These are phyloP conservation scores for Neosalanx taihuensis DNA, from an alignment of 2,797 vertebrate species.

Conservation along the genomic window DNA sequence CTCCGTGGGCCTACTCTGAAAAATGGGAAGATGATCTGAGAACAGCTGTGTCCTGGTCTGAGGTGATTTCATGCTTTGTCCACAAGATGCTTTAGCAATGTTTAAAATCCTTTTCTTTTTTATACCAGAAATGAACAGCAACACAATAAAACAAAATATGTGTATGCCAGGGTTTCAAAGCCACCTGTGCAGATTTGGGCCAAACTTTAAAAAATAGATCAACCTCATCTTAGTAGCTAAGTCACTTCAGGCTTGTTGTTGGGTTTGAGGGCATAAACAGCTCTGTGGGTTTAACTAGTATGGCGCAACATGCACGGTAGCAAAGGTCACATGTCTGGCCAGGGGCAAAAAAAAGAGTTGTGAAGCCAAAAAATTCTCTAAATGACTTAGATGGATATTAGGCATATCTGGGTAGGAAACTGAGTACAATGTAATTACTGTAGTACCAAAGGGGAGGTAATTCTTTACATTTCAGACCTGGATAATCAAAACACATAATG, in stretches of 20 bases:
- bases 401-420: background rate
- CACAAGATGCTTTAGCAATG: too few relatives aligned
- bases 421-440: background rate
- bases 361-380: background rate
- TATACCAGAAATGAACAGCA: too few relatives aligned
- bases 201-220: too few relatives aligned
- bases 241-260: background rate
- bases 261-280: background rate
- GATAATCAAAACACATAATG: background rate
- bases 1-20: background rate
- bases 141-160: too few relatives aligned
- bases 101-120: too few relatives aligned
- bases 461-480: slow-evolving; percentile 6
- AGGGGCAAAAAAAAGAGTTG: background rate
- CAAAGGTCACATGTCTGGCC: background rate
- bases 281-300: background rate
- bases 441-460: background rate
- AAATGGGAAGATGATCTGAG: background rate
- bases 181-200: too few relatives aligned
- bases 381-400: background rate
- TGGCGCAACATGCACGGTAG: background rate
- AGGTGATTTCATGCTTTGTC: background rate
- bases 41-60: background rate
- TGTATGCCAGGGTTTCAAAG: too few relatives aligned
- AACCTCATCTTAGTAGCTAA: too few relatives aligned